Evolutionary conservation across 2,888 invertebrate species (phyloP).

Genomic region (Melipona beecheii): DNA sequence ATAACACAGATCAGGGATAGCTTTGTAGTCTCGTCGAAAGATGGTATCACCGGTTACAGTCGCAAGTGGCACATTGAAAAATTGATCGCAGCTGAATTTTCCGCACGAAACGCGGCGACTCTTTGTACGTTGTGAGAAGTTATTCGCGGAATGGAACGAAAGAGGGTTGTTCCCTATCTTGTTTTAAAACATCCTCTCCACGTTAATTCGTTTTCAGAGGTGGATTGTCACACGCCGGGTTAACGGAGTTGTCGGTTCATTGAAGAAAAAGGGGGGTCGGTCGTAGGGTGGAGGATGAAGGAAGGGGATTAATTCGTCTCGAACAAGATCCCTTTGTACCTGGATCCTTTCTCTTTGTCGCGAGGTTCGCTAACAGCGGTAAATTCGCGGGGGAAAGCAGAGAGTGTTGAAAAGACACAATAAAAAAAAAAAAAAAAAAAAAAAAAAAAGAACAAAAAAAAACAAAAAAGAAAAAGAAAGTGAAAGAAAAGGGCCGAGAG

Average conservation of each 20-base stretch:
- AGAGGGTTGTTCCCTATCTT: background rate
- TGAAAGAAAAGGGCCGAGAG: background rate
- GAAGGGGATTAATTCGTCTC: constrained; percentile 13
- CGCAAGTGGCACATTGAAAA: background rate
- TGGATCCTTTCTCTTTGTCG: constrained; percentile 2
- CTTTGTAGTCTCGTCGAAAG: background rate
- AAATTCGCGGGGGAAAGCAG: constrained; percentile 11
- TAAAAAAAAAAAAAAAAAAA: background rate
- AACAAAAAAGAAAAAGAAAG: background rate
- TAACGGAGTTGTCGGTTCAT: constrained; percentile 6
- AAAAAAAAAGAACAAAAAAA: rapidly evolving
- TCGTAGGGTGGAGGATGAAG: background rate
- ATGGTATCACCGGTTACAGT: background rate
- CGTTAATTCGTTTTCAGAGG: background rate
- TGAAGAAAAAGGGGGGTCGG: background rate
- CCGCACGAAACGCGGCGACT: background rate
- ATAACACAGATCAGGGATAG: background rate
- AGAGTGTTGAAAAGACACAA: background rate
- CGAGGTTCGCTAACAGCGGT: background rate
- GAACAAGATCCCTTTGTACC: constrained; percentile 20
- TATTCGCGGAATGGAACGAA: background rate
- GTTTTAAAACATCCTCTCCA: background rate
- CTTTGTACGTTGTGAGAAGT: background rate
- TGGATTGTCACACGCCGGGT: background rate
- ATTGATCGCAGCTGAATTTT: background rate